Evolutionary conservation across 2,113 vertebrate species (phyloP), one percentile per base, ranked within the genome.

Genomic region (Carassius carassius): DNA sequence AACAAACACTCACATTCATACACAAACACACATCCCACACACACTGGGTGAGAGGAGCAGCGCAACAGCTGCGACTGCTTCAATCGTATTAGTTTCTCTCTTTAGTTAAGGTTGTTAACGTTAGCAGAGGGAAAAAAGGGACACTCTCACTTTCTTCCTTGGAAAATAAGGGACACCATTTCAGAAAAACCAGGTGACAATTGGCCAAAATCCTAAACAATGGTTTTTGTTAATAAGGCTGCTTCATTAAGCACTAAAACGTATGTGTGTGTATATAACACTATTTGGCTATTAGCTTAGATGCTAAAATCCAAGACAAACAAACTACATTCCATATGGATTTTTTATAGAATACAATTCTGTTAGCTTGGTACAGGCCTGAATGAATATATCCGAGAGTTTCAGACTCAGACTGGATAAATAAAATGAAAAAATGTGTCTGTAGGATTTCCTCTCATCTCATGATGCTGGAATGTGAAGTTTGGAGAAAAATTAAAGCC

Each of bases 1-100:
- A 35, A 83, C 72, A 82, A 23, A 86, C 13, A 82, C 10, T 11
- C 14, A n/a, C 67, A 75, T 76, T 32, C 56, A 80, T 73, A 56
- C 58, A 44, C 75, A 85, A 32, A 78, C 44, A 87, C 44, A 47
- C 44, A 69, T 49, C 29, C 47, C 83, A 85, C 75, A 78, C 75
- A 78, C 44, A 56, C 41, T 17, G 60, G 37, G 37, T 19, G 23
- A 77, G 23, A 67, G 17, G 6, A 63, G 17, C 41, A 47, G 67
- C 29, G 5, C 21, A 80, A 72, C 74, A 78, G 58, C 86, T 79
- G 76, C n/a, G 49, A 72, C 67, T 29, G 37, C 35, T 13, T 25
- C 76, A 84, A 78, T 41, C 8, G 25, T 69, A 49, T 73, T 62
- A 83, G 17, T 76, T 49, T 72, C 51, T 13, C 63, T 51, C 37